Conservation (phyloP, 2,113 vertebrate genomes). For the Alligator mississippiensis region DNA sequence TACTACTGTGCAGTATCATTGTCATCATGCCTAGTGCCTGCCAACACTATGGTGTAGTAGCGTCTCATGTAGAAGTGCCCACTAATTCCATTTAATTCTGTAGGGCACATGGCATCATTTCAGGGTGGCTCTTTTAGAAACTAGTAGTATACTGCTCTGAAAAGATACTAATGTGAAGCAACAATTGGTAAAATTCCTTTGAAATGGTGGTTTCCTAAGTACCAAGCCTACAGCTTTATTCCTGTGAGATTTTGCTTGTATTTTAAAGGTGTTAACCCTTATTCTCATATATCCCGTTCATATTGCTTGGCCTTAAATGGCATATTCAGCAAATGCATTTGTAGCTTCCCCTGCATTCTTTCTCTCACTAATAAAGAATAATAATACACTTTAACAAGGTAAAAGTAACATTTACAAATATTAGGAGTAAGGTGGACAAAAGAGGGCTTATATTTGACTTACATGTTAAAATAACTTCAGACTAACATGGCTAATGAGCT, state of each 20-base stretch:
- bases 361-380: neutral
- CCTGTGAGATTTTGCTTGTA: neutral
- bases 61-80: no score
- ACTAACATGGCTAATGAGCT: no score
- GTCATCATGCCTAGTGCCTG: no score
- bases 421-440: neutral
- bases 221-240: neutral
- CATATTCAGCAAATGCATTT: neutral
- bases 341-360: neutral
- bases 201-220: neutral
- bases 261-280: neutral
- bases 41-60: no score
- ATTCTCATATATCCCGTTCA: rapidly evolving
- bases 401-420: neutral
- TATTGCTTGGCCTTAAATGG: rapidly evolving
- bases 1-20: no score
- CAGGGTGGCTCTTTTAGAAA: neutral
- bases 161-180: neutral
- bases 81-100: rapidly evolving
- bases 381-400: neutral
- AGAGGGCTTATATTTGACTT: no score
- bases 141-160: neutral
- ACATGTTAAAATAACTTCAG: no score
- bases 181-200: neutral
- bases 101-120: neutral